Percentiles rank a stretch among this genome's conserved stretches.
These are phyloP conservation scores for Drosophila virilis DNA, from an alignment of 1,140 invertebrate genomes.

Conservation along the genomic window DNA sequence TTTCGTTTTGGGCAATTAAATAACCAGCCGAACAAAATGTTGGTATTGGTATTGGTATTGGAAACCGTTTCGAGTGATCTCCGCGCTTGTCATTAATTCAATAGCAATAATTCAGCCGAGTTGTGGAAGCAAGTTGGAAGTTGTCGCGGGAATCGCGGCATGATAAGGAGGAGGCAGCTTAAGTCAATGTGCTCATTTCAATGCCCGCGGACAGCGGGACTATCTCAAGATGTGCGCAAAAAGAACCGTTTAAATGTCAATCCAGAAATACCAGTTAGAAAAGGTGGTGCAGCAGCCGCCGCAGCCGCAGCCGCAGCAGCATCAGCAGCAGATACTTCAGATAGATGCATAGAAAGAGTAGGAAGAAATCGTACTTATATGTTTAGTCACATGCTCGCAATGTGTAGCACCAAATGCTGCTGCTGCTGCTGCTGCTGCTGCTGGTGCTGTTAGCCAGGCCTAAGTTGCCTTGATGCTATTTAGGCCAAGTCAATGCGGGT, in stretches of 20 bases:
- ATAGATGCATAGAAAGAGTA: constrained; percentile 39
- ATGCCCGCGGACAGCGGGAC: constrained; percentile 60
- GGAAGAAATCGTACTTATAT: constrained; percentile 76
- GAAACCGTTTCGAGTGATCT: constrained; percentile 10
- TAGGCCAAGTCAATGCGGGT: constrained; percentile 68
- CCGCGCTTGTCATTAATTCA: constrained; percentile 21
- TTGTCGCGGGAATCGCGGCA: constrained; percentile 8
- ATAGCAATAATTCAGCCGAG: constrained; percentile 9
- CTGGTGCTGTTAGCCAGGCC: constrained; percentile 55
- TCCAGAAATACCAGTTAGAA: constrained; percentile 83
- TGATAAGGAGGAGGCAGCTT: constrained; percentile 54
- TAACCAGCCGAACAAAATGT: neutral
- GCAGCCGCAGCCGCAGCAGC: constrained; percentile 2
- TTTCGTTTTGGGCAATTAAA: constrained; percentile 6
- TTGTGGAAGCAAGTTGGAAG: neutral
- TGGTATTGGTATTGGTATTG: neutral
- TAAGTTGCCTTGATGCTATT: constrained; percentile 60
- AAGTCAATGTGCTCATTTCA: constrained; percentile 80
- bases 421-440: constrained; percentile 24
- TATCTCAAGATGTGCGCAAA: constrained; percentile 78
- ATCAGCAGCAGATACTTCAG: constrained; percentile 21
- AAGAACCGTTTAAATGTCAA: constrained; percentile 84
- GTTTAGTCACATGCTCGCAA: constrained; percentile 72
- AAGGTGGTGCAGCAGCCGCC: constrained; percentile 57
- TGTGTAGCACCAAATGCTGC: constrained; percentile 66